Base-by-base conservation (phyloP, 2,113 vertebrate species). In the Ophiodon elongatus region DNA sequence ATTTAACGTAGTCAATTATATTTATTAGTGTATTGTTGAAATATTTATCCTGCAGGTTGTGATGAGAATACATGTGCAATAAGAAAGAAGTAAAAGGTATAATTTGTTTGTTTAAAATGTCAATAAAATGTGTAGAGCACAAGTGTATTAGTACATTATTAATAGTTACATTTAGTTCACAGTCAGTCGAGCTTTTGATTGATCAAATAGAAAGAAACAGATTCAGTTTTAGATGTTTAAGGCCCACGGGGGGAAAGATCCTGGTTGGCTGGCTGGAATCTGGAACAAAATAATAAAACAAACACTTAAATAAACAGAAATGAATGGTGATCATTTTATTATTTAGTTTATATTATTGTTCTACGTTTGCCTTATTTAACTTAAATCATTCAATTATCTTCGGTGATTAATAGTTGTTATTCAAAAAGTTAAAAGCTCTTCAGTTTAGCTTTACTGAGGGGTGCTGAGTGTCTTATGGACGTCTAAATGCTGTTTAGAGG, bases 181-280 rank as follows among this genome's bases (percentile, higher is more conserved):
- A 11, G 1, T 11, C 13, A 41, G 9, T 66, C 15, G 14, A 3
- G 29, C 27, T 27, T 37, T 23, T 31, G 13, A 56, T 39, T 63
- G 45, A 41, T 31, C 4, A 39, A 4, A 52, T 6, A 3, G 6
- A 3, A 15, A 29, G 2, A 19, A 9, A 21, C 2, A 27, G 8
- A 8, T 35, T 66, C 4, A 3, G 7, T 52, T 72, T 93, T 39
- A 95, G 68, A 94, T 88, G 70, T 95, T 80, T 66, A 95, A 84
- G 52, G 94, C 90, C 93, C 93, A 95, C 0, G 89, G 85, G 73
- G 77, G 88, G 39, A 91, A 89, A 13, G 90, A 83, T 76, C 84
- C 92, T 13, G 84, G 71, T 78, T 92, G 11, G 5, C 57, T 83
- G 35, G 80, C 41, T 72, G 91, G 91, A 89, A 94, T 80, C 94